Evolutionary conservation across 2,113 vertebrate species (phyloP), one percentile per base, ranked within the genome.

Genomic region (Oryzias curvinotus): DNA sequence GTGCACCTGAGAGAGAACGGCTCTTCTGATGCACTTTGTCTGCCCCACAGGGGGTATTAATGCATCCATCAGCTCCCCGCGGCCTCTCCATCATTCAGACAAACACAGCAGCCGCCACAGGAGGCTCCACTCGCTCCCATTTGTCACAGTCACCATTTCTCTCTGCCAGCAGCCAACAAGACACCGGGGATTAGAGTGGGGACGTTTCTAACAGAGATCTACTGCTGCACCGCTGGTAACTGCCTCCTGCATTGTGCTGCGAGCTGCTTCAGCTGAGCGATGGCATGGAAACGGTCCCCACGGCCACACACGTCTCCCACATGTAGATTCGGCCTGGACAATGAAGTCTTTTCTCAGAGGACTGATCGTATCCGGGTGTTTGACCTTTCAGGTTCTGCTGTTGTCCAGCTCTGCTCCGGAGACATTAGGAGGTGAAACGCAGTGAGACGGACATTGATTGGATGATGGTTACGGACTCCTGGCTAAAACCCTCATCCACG

Each of bases 81-180:
- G 70, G 73, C 49, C 55, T 50, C 48, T 73, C 59, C 51, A 59
- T 65, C 61, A 71, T 52, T 82, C 57, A 72, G 61, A 72, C 65
- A 66, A 68, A 66, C 65, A 58, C 60, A 56, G 54, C 62, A 41
- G 68, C 63, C 57, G 73, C 54, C 75, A 70, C 77, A 80, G 74
- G 56, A 73, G 62, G 65, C 57, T 1, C 1, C 63, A 7, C 77
- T 69, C 6, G 7, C 57, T 80, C 52, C 62, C 75, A 82, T 88
- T 82, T 68, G 36, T 89, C 81, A 80, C 21, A 15, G 73, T 86
- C 78, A 70, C 65, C 21, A 44, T 52, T 59, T 73, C 70, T 78
- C 60, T 72, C 58, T 62, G 54, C 64, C 52, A 13, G 0, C 73
- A 52, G 80, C 84, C 86, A 81, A 75, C 45, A 52, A 80, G 86